A percentile compares a stretch with the other conserved stretches of the same genome.
These are phyloP conservation scores for Carabus problematicus DNA, from an alignment of 2,888 invertebrate species.

Conservation along the genomic window DNA sequence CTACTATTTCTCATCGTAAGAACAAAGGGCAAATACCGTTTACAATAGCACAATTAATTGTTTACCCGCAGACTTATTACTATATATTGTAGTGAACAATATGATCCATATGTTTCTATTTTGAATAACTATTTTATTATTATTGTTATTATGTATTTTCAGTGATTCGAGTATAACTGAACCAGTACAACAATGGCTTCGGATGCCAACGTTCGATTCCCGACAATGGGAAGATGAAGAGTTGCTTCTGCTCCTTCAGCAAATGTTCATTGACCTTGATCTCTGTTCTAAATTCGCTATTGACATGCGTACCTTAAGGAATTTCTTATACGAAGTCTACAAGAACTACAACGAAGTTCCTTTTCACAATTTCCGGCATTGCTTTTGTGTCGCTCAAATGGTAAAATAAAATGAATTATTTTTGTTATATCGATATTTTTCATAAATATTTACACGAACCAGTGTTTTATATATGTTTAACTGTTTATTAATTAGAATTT, in stretches of 20 bases:
- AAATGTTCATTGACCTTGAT: conserved; percentile 82
- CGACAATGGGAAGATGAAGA: conserved; percentile 85
- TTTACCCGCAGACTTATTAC: too few species aligned
- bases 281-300: conserved; percentile 78
- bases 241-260: conserved; percentile 76
- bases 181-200: conserved; percentile 68
- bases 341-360: conserved; percentile 87
- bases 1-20: conserved; percentile 8
- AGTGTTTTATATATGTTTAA: background rate
- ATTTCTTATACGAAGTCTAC: conserved; percentile 78
- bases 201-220: conserved; percentile 78
- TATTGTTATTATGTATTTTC: conserved; percentile 37
- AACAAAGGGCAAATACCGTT: conserved; percentile 26
- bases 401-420: conserved; percentile 60
- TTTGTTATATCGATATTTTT: too few species aligned
- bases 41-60: conserved; percentile 34
- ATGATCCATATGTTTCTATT: too few species aligned
- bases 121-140: background rate
- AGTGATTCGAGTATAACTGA: conserved; percentile 71
- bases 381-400: conserved; percentile 89
- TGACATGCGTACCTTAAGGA: conserved; percentile 71
- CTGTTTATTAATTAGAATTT: background rate
- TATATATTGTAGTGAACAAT: background rate
- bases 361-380: conserved; percentile 87
- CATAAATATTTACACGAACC: background rate